Base-by-base conservation (phyloP, 2,113 vertebrate genomes). In the Motacilla tschutschensis region DNA sequence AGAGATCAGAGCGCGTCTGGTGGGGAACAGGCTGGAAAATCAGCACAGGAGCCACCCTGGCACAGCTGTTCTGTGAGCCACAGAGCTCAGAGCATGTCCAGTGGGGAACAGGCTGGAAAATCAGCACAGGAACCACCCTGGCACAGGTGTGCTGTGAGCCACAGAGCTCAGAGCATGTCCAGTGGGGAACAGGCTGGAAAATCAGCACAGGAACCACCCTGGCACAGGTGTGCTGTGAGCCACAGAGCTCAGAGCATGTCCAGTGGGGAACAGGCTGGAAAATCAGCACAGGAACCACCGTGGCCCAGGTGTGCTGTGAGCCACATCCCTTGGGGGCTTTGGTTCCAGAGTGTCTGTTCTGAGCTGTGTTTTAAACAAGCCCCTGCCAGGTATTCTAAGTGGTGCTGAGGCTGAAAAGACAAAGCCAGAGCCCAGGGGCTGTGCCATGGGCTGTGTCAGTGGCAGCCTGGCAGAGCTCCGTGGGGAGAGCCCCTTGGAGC, bases 401-500 rank as follows among this genome's bases (percentile, higher is more conserved):
- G 43, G 59, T 58, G 82, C 85, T 11, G 33, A 73, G 59, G 35
- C 41, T 59, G 63, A 21, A 48, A 35, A 41, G 67, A 41, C 6
- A 0, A 16, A 70, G 64, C n/a, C 82, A 38, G 55, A 38, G 43
- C 3, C 12, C 46, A 5, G 4, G 1, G 44, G 43, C 60, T 31
- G 70, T 4, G 26, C 53, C 50, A 8, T 1, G 53, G 16, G 10
- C 5, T 0, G 0, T 2, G 11, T 0, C 0, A 0, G 22, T 2
- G 73, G 60, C 72, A 85, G 60, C 25, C 54, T 35, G 82, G 82
- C 63, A 73, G 47, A 43, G 66, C 53, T 13, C 28, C 0, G 0
- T 0, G 5, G 53, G 53, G 28, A 33, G 31, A 18, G 29, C 29
- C 50, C 60, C 22, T 7, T 4, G 66, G 74, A 44, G 54, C 9